phyloP scores from a whole-genome alignment of 2,797 vertebrate species.

The Gymnoscopelus braueri region DNA sequence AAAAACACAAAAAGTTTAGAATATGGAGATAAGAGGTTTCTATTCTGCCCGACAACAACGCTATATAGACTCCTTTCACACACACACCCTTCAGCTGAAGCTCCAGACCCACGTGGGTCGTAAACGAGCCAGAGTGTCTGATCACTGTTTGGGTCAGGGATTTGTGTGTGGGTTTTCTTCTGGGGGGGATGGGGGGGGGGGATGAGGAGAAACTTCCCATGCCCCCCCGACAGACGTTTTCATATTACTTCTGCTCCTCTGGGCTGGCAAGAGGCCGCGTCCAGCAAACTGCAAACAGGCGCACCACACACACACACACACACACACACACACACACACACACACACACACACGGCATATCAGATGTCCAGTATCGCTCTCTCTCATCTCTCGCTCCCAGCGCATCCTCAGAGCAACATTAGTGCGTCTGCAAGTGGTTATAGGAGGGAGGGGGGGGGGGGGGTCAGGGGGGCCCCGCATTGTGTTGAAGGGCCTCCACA shows the following conservation, averaged over 20 bases:
- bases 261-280: slow-evolving; percentile 22
- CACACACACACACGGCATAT: slow-evolving; percentile 36
- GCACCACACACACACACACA: no score
- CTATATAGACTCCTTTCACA: no score
- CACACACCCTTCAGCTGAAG: no score
- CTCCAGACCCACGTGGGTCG: no score
- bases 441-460: no score
- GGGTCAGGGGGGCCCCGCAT: no score
- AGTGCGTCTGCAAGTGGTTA: slow-evolving; percentile 64
- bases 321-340: slow-evolving; percentile 25
- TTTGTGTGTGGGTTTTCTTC: slow-evolving; percentile 45
- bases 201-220: slow-evolving; percentile 43
- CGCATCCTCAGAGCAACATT: slow-evolving; percentile 43
- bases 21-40: no score
- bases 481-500: no score
- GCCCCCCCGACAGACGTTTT: slow-evolving; percentile 28
- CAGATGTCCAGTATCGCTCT: slow-evolving; percentile 51
- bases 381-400: slow-evolving; percentile 39
- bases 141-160: slow-evolving; percentile 34
- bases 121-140: no score
- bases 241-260: slow-evolving; percentile 38
- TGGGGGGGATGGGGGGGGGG: no score
- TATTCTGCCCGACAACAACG: no score
- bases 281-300: slow-evolving; percentile 18
- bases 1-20: no score